Base-by-base conservation (phyloP, 2,113 vertebrate genomes). In the Lagopus leucura region DNA sequence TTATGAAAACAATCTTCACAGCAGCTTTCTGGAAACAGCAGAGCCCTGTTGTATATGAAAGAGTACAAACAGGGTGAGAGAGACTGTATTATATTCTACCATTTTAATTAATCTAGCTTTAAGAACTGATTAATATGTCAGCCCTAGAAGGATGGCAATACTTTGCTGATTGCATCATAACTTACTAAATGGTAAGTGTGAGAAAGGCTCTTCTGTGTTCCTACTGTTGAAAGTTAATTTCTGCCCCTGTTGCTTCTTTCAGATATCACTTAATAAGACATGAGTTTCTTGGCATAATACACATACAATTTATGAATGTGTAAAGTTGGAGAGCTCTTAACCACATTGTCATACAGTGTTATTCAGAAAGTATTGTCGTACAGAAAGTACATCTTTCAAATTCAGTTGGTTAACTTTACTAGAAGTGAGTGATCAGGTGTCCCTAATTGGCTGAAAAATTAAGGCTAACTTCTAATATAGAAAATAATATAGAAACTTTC, bases 321-420 rank as follows among this genome's bases (percentile, higher is more conserved):
- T 57, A 58, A 86, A 52, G 3, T 6, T 73, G 54, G 77, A 21
- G 21, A 45, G 8, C 2, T 76, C 13, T 80, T 86, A 54, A 61
- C 5, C 13, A 20, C 0, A 7, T 38, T 43, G 20, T 57, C 0
- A 0, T 34, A 40, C 3, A 40, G 20, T 15, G 34, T 13, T 84
- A 11, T 66, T 18, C 36, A 81, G 20, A 24, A 63, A 30, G 40
- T 32, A 43, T 42, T 45, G 27, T 20, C 43, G 10, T 66, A 30
- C 18, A 66, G 42, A 63, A 63, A 38, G 22, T 63, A n/a, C 18
- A 42, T 6, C 2, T 76, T 84, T 61, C 34, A 43, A 3, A 8
- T 67, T 65, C 40, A 28, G 2, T n/a, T 65, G 1, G 69, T 88
- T 90, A 43, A 38, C 47, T 24, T 57, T 61, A 16, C 7, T 6